A percentile compares a stretch with the other conserved stretches of the same genome.
phyloP scores from a whole-genome alignment of 2,888 invertebrate genomes.

The Nymphalis polychloros region DNA sequence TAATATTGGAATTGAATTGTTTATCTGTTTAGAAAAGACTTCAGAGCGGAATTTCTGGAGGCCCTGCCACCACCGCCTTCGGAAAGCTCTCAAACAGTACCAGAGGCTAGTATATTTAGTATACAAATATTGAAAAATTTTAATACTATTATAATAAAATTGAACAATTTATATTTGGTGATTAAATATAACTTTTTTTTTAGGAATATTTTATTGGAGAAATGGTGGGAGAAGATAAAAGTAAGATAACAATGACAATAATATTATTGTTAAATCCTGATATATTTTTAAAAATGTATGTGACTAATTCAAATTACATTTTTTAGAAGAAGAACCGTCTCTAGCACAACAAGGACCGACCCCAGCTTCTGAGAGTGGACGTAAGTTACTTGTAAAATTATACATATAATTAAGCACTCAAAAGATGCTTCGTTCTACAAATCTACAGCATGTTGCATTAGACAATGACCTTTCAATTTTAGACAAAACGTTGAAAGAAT shows the following conservation, averaged over 20 bases:
- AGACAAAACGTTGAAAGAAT: too few species aligned
- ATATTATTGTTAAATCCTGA: not conserved
- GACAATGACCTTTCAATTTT: too few species aligned
- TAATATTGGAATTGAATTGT: not conserved
- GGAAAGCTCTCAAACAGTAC: conserved; percentile 41
- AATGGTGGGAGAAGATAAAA: conserved; percentile 44
- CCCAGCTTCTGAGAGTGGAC: conserved; percentile 57
- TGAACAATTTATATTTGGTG: too few species aligned
- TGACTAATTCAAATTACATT: not conserved
- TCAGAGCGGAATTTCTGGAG: conserved; percentile 61
- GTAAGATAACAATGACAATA: conserved; percentile 41
- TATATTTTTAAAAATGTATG: too few species aligned
- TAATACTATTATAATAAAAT: too few species aligned
- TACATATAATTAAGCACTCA: too few species aligned
- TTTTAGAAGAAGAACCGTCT: conserved; percentile 37
- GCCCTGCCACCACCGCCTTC: conserved; percentile 46
- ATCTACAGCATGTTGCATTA: too few species aligned
- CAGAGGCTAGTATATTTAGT: conserved; percentile 44
- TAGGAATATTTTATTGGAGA: conserved; percentile 51
- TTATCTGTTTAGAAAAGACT: conserved; percentile 54
- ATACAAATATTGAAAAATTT: not conserved
- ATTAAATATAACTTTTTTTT: conserved; percentile 25
- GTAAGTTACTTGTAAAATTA: conserved; percentile 46
- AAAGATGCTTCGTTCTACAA: too few species aligned
- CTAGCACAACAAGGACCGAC: conserved; percentile 54